Conservation (phyloP, 2,888 invertebrate genomes). For the Perithous albicinctus region DNA sequence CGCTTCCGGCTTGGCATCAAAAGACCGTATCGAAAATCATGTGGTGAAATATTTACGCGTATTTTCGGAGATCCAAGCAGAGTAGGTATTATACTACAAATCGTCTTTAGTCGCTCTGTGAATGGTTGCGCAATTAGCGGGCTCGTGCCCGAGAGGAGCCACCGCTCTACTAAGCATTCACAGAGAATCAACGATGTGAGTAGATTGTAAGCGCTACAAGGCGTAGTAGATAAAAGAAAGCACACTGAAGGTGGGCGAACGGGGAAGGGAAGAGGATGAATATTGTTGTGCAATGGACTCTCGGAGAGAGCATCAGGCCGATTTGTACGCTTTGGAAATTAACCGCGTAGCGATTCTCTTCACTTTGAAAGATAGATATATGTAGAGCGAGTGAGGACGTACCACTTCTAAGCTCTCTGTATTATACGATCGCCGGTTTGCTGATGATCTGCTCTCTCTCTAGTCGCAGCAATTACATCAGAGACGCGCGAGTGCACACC, state of each 20-base stretch:
- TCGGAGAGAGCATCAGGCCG: constrained; percentile 32
- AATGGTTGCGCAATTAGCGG: constrained; percentile 58
- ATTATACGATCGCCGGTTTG: constrained; percentile 17
- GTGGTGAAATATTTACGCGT: neutral
- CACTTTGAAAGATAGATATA: constrained; percentile 45
- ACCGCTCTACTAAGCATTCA: constrained; percentile 53
- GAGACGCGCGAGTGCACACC: constrained; percentile 38
- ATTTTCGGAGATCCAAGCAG: neutral
- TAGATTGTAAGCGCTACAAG: constrained; percentile 31
- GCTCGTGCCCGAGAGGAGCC: constrained; percentile 41
- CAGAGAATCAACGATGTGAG: constrained; percentile 14
- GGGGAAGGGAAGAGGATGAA: constrained; percentile 10
- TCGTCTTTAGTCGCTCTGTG: constrained; percentile 18
- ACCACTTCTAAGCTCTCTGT: constrained; percentile 40
- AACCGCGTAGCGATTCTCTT: constrained; percentile 33
- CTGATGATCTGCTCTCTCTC: constrained; percentile 52
- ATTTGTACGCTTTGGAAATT: constrained; percentile 65
- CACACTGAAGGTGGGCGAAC: constrained; percentile 23
- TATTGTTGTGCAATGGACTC: no score
- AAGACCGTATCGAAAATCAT: no score
- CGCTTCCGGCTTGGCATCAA: no score
- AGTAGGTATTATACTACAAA: constrained; percentile 16
- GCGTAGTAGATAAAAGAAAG: constrained; percentile 65
- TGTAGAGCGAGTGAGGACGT: constrained; percentile 44
- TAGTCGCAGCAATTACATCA: constrained; percentile 65